Evolutionary conservation across 1,140 invertebrate genomes (phyloP), one percentile per base, ranked within the genome.

Genomic region (Dermatophagoides farinae): DNA sequence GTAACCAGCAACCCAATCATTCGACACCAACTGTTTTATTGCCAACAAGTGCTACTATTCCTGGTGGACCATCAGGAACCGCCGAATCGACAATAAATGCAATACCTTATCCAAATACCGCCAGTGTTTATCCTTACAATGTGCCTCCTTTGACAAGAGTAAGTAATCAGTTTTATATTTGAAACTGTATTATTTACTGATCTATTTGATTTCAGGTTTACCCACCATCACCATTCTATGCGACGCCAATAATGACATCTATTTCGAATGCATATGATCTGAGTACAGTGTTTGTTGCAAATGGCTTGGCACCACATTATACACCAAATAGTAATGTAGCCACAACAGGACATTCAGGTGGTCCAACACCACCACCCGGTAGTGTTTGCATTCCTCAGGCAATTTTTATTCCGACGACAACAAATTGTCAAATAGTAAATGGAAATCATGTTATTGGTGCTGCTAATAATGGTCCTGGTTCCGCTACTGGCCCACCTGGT

Each of bases 221-320:
- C 55, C 67, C 68, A 22, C 68, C 67, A 37, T 66, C 65, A 20
- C 63, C 67, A 62, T 58, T 65, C 9, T 65, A 66, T 43, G 58
- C 67, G n/a, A 66, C 66, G 61, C 57, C 63, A 31, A 31, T 31
- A 31, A 31, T 31, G 31, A 31, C 31, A 31, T 64, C 67, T 6
- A 59, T 61, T 22, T 65, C 78, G 57, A 83, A 79, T 70, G 25
- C 23, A 23, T 84, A 81, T 68, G 82, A 84, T 67, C 78, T 85
- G 66, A 76, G 79, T 65, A 75, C 76, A 67, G 78, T 85, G 51
- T 83, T 83, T 70, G 77, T 81, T 58, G 75, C 83, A 65, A 86
- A 85, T 72, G 82, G 83, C 46, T 72, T 86, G 54, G 76, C 82
- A 37, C 82, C 82, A 39, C 82, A 82, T 68, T 73, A 71, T 57